A percentile compares a stretch with the other conserved stretches of the same genome.
Conservation (phyloP, 2,797 vertebrate species). For the Cirrhinus mrigala region DNA sequence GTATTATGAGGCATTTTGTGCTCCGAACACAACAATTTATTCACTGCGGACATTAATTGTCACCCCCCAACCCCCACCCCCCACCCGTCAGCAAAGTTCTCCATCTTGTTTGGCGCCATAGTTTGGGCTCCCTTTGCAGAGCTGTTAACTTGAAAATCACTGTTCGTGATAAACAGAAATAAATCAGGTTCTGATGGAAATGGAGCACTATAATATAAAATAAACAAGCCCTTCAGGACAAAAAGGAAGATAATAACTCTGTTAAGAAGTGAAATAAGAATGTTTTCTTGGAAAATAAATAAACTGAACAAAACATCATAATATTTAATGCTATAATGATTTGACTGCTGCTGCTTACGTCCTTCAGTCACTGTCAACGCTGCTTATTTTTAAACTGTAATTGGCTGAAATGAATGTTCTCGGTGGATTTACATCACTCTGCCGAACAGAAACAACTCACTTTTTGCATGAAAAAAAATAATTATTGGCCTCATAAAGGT, state of each 20-base stretch:
- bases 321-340: constrained; percentile 61
- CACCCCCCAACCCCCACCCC: neutral
- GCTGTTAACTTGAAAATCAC: neutral
- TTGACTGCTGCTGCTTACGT: constrained; percentile 62
- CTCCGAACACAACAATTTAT: constrained; percentile 14
- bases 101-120: neutral
- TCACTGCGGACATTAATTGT: constrained; percentile 21
- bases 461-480: constrained; percentile 50
- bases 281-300: constrained; percentile 26
- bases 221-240: neutral
- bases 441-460: constrained; percentile 8
- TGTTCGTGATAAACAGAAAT: constrained; percentile 8
- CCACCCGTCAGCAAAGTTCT: neutral
- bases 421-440: constrained; percentile 48
- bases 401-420: constrained; percentile 69
- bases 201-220: neutral
- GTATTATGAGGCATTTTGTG: constrained; percentile 32
- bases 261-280: constrained; percentile 1
- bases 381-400: constrained; percentile 59
- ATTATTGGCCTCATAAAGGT: neutral
- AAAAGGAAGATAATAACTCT: neutral
- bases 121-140: constrained; percentile 1
- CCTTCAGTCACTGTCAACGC: constrained; percentile 67
- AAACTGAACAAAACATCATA: constrained; percentile 56
- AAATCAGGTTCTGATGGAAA: neutral